Conservation (phyloP, 2,113 vertebrate genomes). For the Jaculus jaculus region DNA sequence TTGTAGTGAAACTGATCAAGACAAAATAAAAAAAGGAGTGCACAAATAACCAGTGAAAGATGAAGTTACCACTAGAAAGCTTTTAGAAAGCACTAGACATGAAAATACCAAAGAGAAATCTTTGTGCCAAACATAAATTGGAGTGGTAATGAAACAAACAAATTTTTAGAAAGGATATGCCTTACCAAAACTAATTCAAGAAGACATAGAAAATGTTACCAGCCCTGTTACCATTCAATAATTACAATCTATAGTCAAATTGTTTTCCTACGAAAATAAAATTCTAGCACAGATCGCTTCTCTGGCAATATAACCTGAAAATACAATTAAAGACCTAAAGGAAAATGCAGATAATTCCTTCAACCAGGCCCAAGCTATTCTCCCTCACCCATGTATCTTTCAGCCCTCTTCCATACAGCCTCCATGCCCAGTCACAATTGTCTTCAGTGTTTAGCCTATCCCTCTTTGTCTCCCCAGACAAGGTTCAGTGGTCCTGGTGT, state of each 20-base stretch:
- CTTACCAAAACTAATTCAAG: constrained; percentile 34
- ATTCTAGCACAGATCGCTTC: not conserved
- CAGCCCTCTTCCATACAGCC: not conserved
- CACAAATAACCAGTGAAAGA: not conserved
- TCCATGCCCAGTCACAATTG: not conserved
- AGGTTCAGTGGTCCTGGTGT: constrained; percentile 89
- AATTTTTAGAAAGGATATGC: not conserved
- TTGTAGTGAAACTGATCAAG: not conserved
- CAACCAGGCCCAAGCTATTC: not conserved
- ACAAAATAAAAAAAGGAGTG: not conserved
- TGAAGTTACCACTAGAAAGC: not conserved
- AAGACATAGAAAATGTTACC: not conserved
- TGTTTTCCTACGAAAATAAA: not conserved
- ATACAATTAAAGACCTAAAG: not conserved
- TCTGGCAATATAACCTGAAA: not conserved
- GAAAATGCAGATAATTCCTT: not conserved
- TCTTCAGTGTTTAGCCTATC: not conserved
- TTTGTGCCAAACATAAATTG: not conserved
- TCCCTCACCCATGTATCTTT: not conserved
- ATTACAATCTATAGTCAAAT: not conserved
- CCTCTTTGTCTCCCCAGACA: constrained; percentile 80
- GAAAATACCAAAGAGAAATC: not conserved
- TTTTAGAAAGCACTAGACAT: not conserved
- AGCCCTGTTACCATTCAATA: not conserved
- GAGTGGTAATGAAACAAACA: not conserved